phyloP scores from a whole-genome alignment of 2,888 invertebrate genomes.

The Nemurella pictetii region DNA sequence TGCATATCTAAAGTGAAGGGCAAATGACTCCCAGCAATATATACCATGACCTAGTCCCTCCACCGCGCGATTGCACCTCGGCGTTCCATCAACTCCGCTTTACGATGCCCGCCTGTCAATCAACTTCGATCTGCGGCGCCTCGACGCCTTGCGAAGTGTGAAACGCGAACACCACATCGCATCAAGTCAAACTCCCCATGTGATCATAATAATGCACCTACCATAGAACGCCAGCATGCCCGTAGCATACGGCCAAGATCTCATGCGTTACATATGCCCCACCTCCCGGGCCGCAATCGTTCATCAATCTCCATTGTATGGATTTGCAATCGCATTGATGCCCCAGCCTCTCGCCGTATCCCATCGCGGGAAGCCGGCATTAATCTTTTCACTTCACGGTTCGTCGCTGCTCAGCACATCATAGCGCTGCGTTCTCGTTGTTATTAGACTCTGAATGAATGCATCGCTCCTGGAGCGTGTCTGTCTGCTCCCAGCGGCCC shows the following conservation, averaged over 20 bases:
- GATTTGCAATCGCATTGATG: background rate
- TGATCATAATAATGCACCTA: background rate
- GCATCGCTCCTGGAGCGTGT: too few species aligned
- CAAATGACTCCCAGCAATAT: too few species aligned
- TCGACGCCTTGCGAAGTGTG: background rate
- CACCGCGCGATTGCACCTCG: too few species aligned
- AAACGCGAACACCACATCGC: background rate
- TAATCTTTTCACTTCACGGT: background rate
- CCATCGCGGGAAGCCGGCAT: background rate
- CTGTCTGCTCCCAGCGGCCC: too few species aligned
- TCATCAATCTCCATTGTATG: background rate
- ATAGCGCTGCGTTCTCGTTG: background rate
- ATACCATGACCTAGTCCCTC: too few species aligned
- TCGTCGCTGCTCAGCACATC: background rate
- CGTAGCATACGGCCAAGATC: background rate
- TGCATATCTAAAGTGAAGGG: too few species aligned
- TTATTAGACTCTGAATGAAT: background rate
- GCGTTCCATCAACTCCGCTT: too few species aligned
- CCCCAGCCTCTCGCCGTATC: background rate
- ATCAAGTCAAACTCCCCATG: background rate
- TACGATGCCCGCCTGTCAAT: background rate
- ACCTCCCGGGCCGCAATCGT: background rate
- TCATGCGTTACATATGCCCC: background rate
- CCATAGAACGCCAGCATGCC: background rate
- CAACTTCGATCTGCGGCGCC: background rate